Evolutionary conservation across 2,888 invertebrate species (phyloP).

Genomic region (Drosophila recens): DNA sequence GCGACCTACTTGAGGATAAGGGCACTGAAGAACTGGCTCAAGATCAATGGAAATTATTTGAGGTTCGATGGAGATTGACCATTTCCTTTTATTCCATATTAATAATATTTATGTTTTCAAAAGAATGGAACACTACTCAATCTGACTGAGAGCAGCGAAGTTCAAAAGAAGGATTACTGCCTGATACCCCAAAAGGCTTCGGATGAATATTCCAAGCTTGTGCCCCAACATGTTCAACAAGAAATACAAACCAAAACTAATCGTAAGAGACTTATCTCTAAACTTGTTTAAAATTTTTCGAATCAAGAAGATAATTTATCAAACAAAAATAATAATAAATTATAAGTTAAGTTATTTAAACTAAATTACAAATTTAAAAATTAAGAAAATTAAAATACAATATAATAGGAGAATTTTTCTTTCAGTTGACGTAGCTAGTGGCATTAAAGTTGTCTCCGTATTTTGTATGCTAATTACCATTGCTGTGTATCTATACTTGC

Average conservation of each 20-base stretch:
- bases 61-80: constrained; percentile 8
- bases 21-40: neutral
- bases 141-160: neutral
- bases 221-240: neutral
- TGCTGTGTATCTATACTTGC: constrained; percentile 29
- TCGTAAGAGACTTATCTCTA: neutral
- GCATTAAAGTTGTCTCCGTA: constrained; percentile 86
- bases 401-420: constrained; percentile 26
- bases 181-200: constrained; percentile 2
- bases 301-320: no score
- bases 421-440: constrained; percentile 86
- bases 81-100: neutral
- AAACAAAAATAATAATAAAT: neutral
- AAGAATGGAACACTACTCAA: constrained; percentile 13
- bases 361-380: neutral
- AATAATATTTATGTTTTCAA: neutral
- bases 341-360: neutral
- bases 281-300: neutral
- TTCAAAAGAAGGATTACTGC: constrained; percentile 10
- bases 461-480: constrained; percentile 90
- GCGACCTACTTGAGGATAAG: constrained; percentile 17
- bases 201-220: constrained; percentile 2
- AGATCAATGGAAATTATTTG: constrained; percentile 34
- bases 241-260: neutral
- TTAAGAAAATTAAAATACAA: no score